Evolutionary conservation across 2,113 vertebrate species (phyloP).

Genomic region (Petrocephalus zakoni): DNA sequence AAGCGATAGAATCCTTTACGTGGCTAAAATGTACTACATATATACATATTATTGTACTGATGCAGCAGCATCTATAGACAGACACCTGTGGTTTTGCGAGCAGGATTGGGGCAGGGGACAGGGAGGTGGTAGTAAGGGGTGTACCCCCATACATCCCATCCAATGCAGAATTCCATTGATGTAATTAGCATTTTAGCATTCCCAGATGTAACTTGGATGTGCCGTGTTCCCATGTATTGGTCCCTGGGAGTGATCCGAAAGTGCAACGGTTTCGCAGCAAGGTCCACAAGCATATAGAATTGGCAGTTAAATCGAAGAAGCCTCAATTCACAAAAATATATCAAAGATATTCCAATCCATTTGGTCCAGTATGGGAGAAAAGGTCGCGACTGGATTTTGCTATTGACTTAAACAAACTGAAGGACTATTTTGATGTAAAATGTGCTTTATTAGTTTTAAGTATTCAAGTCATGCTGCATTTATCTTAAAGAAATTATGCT

Average conservation of each 20-base stretch:
- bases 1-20: slow-evolving; percentile 4
- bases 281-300: not conserved
- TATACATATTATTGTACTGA: not conserved
- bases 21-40: not conserved
- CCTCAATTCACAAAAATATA: not conserved
- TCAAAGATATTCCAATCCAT: not conserved
- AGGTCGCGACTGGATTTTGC: not conserved
- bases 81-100: not conserved
- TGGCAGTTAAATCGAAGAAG: not conserved
- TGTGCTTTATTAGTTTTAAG: not conserved
- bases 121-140: too few relatives aligned
- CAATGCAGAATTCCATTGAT: not conserved
- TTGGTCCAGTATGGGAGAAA: not conserved
- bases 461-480: not conserved
- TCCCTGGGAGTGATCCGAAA: not conserved
- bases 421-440: not conserved
- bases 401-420: not conserved
- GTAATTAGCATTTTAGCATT: not conserved
- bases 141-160: not conserved
- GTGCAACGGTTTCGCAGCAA: not conserved
- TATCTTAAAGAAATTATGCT: not conserved
- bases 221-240: not conserved
- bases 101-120: not conserved
- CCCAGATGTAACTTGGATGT: not conserved
- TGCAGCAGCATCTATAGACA: not conserved